phyloP scores from a whole-genome alignment of 2,888 invertebrate genomes.

The Villa cingulata region DNA sequence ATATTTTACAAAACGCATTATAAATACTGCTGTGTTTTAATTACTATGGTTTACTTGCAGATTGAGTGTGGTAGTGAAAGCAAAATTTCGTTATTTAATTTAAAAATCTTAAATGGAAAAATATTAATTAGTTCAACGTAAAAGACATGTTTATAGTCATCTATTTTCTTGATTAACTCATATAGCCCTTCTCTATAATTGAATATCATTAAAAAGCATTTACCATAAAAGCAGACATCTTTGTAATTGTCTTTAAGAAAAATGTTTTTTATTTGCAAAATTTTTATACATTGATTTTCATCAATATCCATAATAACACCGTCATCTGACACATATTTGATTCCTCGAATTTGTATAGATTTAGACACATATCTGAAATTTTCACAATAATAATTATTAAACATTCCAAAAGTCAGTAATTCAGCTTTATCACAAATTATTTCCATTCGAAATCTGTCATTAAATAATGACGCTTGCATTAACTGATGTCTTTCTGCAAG shows the following conservation, averaged over 20 bases:
- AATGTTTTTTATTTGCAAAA: conserved; percentile 1
- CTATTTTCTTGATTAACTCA: no score
- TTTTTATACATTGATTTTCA: neutral
- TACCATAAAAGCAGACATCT: neutral
- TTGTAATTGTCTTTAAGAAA: neutral
- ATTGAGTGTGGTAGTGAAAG: neutral
- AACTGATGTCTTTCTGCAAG: neutral
- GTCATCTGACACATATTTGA: neutral
- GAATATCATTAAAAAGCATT: no score
- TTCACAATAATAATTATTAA: no score
- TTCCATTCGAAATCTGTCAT: neutral
- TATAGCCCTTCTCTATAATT: no score
- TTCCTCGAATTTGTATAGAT: neutral
- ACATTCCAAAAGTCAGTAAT: neutral
- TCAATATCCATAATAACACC: neutral
- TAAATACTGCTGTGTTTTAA: neutral
- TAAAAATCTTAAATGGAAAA: neutral
- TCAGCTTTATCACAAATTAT: neutral
- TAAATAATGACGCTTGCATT: neutral
- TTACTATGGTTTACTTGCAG: neutral
- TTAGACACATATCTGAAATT: neutral
- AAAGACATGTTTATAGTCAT: no score
- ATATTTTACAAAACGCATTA: no score
- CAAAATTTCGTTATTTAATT: neutral
- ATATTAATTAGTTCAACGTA: no score